Conservation (phyloP, 2,888 invertebrate species). For the Melikaiella ostensackeni region DNA sequence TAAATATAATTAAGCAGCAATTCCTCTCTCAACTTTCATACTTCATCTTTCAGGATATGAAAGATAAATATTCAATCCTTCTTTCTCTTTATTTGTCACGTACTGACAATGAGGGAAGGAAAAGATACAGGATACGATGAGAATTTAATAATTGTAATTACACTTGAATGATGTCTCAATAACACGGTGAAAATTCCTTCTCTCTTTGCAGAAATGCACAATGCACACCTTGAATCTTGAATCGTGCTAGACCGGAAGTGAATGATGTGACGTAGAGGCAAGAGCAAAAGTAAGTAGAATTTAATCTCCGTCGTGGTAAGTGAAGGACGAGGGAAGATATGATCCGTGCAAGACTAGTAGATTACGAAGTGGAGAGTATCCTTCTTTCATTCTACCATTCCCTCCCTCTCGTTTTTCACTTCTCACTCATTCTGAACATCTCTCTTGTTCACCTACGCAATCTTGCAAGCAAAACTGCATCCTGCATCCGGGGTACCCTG, state of each 20-base stretch:
- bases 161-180: constrained; percentile 37
- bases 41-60: constrained; percentile 17
- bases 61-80: background rate
- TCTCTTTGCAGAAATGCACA: background rate
- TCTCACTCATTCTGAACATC: constrained; percentile 24
- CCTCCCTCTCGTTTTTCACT: constrained; percentile 45
- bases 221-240: constrained; percentile 11
- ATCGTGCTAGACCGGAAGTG: constrained; percentile 44
- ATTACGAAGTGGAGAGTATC: background rate
- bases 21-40: background rate
- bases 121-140: constrained; percentile 24
- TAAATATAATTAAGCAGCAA: background rate
- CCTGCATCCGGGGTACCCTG: constrained; percentile 49
- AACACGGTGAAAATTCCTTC: constrained; percentile 23
- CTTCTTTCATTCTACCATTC: constrained; percentile 43
- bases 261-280: constrained; percentile 40
- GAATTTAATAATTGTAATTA: constrained; percentile 37
- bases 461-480: constrained; percentile 51
- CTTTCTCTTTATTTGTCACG: constrained; percentile 5
- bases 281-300: constrained; percentile 41
- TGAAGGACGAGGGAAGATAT: constrained; percentile 50
- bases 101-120: constrained; percentile 17
- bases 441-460: constrained; percentile 51
- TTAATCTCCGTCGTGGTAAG: constrained; percentile 48
- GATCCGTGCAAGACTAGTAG: constrained; percentile 42